Evolutionary conservation across 2,113 vertebrate genomes (phyloP), one percentile per base, ranked within the genome.

Genomic region (Tychaedon coryphoeus): DNA sequence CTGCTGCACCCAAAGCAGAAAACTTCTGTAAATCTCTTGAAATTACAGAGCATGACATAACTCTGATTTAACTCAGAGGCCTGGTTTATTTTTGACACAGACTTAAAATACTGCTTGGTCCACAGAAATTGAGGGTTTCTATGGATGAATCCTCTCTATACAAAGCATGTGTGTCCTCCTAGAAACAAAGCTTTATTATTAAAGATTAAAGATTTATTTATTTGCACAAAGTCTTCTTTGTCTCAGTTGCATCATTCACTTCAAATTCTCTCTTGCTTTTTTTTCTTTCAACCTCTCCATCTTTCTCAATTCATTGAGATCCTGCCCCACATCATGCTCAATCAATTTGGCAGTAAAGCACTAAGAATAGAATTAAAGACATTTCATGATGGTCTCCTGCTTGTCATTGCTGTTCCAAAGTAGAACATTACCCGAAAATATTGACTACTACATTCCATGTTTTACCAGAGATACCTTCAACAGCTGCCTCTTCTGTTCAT

Each of bases 141-240:
- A 0, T n/a, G 57, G 20, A 26, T 70, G 6, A 90, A 61, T 13
- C 33, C 7, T 40, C 45, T 58, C 19, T 45, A 29, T 13, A 73
- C 1, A 9, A 74, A 83, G 5, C 10, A 50, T 4, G 4, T 1
- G 0, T 33, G 14, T 42, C 25, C 26, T 36, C 34, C n/a, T 48
- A 69, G 54, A 87, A 90, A 72, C 19, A 69, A 67, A 65, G 12
- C 8, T 87, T 75, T 45, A 10, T 7, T 67, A 40, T 2, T 69
- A 48, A 50, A 74, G 6, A 36, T 2, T 69, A 47, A 50, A 74
- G 6, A 40, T 25, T 48, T 2, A 56, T 64, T 72, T 75, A n/a
- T 88, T 90, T 76, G 28, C 17, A 53, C 11, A 8, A 77, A 75
- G 6, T 23, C 8, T 3, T 92, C 38, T 19, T 67, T 50, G 14